Evolutionary conservation across 2,113 vertebrate genomes (phyloP), one percentile per base, ranked within the genome.

Genomic region (Cyprinodon variegatus): DNA sequence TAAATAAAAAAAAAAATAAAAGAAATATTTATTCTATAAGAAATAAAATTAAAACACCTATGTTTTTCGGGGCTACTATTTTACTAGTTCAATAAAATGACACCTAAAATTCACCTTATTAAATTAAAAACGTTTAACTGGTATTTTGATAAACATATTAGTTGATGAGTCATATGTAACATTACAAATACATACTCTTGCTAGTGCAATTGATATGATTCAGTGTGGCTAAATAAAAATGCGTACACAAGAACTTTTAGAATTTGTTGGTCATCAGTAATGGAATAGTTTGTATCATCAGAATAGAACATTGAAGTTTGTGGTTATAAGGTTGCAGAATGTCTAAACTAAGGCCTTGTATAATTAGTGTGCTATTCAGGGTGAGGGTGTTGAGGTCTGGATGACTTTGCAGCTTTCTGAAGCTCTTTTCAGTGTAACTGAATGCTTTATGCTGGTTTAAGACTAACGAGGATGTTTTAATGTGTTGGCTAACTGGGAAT

Each of bases 321-420:
- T n/a, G 17, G 2, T 57, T 57, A 0, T n/a, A n/a, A 57, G 50
- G 20, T 20, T 20, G 2, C 6, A 8, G 10, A 57, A n/a, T 57
- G 17, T n/a, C 4, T 13, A 14, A 50, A 17, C 6, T 53, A 20
- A 53, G 15, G 48, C 48, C 15, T 53, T 0, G 15, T 53, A 53
- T 92, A 78, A 90, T 90, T 90, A 88, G 86, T 84, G 73, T 83
- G 68, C 17, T 48, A 45, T 76, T 37, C 74, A 76, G 70, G 69
- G 76, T 88, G 77, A 65, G 83, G 81, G 82, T 87, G 83, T 92
- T 93, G 86, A 90, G 83, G 89, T 90, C 89, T 92, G 90, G 83
- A 88, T 85, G 75, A 85, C 83, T 79, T 61, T 78, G 73, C 79
- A 86, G 85, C 83, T 88, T 91, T 87, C 83, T 83, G 74, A 48